Evolutionary conservation across 2,888 invertebrate genomes (phyloP), one percentile per base, ranked within the genome.

Genomic region (Odontocolon sp.): DNA sequence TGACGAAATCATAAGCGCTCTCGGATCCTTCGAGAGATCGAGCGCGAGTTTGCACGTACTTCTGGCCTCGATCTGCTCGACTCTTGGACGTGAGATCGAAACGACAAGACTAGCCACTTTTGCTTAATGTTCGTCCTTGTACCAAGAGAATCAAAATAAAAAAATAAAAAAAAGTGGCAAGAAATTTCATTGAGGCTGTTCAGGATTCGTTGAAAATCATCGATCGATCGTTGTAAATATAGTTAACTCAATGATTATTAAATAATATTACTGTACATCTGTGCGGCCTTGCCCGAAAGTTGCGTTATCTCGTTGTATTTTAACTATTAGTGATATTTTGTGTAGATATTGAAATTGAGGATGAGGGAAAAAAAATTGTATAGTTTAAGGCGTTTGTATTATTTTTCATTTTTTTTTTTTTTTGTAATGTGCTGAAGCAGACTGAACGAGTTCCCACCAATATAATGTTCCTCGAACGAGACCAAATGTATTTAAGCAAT

Each of bases 401-500:
- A 45, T 38, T 6, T 57, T 45, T 50, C n/a, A n/a, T 18, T 18
- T 57, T 14, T 31, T n/a, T 36, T 67, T 57, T 28, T 31, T 8
- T 50, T 28, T 45, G 33, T 18, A n/a, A 70, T 23, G 47, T 61
- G 45, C 26, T 36, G 40, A 5, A n/a, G 40, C 23, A 61, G 33
- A 56, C 64, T 57, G 63, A 64, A 75, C 38, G 72, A 78, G 66
- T 78, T 72, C 64, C 68, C 68, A 76, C 78, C 76, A 40, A 57
- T 69, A 21, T 40, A 83, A 87, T 88, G 87, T 88, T 88, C 87
- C 87, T 88, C 85, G 81, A 81, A 80, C 83, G 78, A 87, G 82
- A 87, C 87, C 88, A 88, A 88, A 88, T 87, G 86, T 86, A 87
- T 85, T 86, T 88, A 87, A 86, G 83, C 80, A 86, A 82, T 69